These are phyloP conservation scores for Margarornis squamiger DNA, from an alignment of 2,797 vertebrate species.

Conservation along the genomic window DNA sequence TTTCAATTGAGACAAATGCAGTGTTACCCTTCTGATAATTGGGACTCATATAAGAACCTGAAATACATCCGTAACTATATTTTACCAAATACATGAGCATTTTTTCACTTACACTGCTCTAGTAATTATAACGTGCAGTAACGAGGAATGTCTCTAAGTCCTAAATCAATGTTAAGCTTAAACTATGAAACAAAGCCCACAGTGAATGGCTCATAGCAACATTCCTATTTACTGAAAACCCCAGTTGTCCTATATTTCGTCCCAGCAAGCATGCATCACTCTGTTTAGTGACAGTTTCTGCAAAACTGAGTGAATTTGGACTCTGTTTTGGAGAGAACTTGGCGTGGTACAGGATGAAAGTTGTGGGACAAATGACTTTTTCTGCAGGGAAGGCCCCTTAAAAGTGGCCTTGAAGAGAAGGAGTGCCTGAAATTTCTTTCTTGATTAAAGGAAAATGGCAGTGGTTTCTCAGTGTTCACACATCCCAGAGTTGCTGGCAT, in stretches of 20 bases:
- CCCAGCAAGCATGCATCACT: background rate
- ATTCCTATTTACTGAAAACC: background rate
- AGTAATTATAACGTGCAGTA: background rate
- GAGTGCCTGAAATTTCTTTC: background rate
- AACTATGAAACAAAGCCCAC: background rate
- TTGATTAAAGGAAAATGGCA: background rate
- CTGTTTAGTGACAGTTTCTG: background rate
- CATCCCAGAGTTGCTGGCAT: background rate
- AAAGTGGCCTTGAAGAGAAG: background rate
- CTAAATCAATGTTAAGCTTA: background rate
- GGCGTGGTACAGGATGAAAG: background rate
- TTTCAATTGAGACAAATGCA: slow-evolving; percentile 21
- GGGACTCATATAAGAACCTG: background rate
- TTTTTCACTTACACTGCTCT: background rate
- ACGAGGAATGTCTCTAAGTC: background rate
- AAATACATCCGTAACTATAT: background rate
- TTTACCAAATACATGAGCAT: background rate
- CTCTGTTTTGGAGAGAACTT: background rate
- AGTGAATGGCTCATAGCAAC: background rate
- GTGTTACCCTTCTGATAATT: background rate
- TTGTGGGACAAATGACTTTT: background rate
- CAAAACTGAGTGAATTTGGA: background rate
- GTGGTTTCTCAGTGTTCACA: background rate
- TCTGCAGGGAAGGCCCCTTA: background rate
- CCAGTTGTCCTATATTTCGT: background rate